Base-by-base conservation (phyloP, 2,113 vertebrate species). In the Nicator chloris region DNA sequence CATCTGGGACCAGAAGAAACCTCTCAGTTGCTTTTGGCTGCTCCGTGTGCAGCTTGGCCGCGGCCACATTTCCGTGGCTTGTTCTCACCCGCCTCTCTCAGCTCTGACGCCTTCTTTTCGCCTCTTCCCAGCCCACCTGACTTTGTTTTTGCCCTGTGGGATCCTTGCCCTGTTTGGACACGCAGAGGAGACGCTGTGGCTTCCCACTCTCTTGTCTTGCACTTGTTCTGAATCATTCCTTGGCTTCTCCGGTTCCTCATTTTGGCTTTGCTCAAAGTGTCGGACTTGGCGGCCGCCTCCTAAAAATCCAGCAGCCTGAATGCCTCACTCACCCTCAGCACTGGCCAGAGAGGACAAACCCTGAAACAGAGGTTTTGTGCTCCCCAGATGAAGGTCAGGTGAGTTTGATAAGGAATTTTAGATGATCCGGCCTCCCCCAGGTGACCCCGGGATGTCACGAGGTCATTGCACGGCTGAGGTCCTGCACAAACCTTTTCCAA, bases 161-260 rank as follows among this genome's bases (percentile, higher is more conserved):
- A 66, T 87, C 63, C 68, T 60, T 66, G 33, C 13, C 56, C n/a
- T 59, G 47, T 51, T 91, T 81, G 68, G 70, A 49, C 26, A 26
- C 0, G 3, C 35, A 8, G 44, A 31, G 60, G 23, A 82, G 96
- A 9, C 51, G 24, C 86, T 84, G 86, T 59, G 89, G 81, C 72
- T 96, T 95, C 86, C 87, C 69, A 33, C 81, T 94, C 76, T 80
- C 69, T 94, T 63, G 86, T 78, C 83, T 21, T 88, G 51, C 42
- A 16, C 66, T 86, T 42, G 39, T 23, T 72, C 63, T 88, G 94
- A 92, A 70, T 88, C 89, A 95, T 39, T 91, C 50, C 47, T 89
- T 95, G 77, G 68, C 60, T 89, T 63, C 45, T 77, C 64, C 2
- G 1, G 4, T 44, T 81, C 90, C 82, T 81, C 59, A 1, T 77